Conservation (phyloP, 2,888 invertebrate genomes). For the Acrobasis suavella region DNA sequence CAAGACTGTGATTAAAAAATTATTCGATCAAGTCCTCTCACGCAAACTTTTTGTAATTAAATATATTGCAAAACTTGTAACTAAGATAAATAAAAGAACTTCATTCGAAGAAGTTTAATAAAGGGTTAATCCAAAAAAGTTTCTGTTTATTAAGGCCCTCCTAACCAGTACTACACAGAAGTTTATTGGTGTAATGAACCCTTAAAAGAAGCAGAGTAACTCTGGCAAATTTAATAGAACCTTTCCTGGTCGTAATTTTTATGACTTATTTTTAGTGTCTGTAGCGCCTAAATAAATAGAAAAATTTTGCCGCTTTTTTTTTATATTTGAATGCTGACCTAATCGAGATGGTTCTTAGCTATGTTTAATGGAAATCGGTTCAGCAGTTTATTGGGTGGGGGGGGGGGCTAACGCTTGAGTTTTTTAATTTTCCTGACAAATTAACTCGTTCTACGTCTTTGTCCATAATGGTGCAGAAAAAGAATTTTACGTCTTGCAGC, state of each 20-base stretch:
- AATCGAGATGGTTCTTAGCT: no score
- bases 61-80: constrained; percentile 13
- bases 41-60: constrained; percentile 8
- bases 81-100: constrained; percentile 13
- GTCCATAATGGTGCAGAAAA: no score
- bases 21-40: not conserved
- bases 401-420: no score
- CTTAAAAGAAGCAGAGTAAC: constrained; percentile 35
- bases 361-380: no score
- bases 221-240: constrained; percentile 38
- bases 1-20: no score
- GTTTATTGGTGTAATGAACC: constrained; percentile 37
- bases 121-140: constrained; percentile 21
- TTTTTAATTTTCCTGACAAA: no score
- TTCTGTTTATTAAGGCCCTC: constrained; percentile 18
- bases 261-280: constrained; percentile 49
- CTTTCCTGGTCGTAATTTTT: constrained; percentile 51
- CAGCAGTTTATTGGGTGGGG: no score
- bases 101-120: constrained; percentile 9
- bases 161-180: constrained; percentile 19
- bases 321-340: no score
- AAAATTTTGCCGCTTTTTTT: no score
- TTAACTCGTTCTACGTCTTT: no score
- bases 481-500: no score
- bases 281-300: no score